Evolutionary conservation across 1,140 invertebrate species (phyloP), one percentile per base, ranked within the genome.

Genomic region (Bombyx mandarina): DNA sequence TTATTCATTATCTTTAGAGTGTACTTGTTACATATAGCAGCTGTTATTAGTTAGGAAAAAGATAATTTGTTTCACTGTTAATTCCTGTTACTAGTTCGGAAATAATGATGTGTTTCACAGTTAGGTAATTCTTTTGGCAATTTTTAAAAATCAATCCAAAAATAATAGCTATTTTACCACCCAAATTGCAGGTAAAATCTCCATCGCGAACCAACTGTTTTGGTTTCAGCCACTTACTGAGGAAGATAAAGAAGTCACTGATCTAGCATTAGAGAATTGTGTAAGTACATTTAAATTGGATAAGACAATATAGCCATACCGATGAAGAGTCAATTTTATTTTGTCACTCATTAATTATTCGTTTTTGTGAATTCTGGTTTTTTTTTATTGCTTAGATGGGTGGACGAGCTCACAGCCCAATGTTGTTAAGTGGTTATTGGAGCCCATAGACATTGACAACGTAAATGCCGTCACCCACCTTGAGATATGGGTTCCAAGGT

Each of bases 111-210:
- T 8, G 45, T 10, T 45, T 45, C 45, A 10, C 10, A 45, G 45
- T 45, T 45, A 8, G 7, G 7, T 8, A 45, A 45, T 8, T 8
- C 10, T 45, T 8, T 8, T 45, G 7, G 10, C 1, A 45, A 1
- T 7, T 47, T 9, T 10, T 47, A 7, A 1, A 47, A 47, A 47
- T 10, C 1, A 1, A 47, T 2, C 45, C 8, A 9, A 47, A 1
- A 47, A 9, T 47, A 47, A 47, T 10, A 10, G 8, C 8, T 47
- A 22, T 35, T n/a, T 9, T 35, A 8, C 8, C 42, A 43, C 10
- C 8, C 42, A 35, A 35, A 26, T 56, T 88, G 4, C 74, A 79
- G 65, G 69, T n/a, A 56, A 61, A 52, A 18, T 63, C 5, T 61
- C 65, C 6, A 1, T 67, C 3, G 10, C 61, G 1, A 65, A 59